phyloP scores from a whole-genome alignment of 2,797 vertebrate genomes.

The Acestrorhynchus altus region DNA sequence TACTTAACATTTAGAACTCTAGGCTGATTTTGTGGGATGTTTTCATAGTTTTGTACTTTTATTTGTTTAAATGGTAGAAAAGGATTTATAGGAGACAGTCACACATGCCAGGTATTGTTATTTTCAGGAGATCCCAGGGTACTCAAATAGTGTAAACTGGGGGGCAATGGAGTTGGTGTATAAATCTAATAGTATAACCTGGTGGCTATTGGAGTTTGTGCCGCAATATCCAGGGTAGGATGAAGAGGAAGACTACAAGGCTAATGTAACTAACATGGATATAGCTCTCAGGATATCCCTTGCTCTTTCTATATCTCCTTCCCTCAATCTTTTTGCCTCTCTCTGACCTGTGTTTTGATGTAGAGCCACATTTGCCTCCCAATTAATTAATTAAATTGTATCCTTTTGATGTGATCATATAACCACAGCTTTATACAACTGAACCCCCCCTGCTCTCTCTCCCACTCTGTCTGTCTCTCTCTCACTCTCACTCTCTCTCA shows the following conservation, averaged over 20 bases:
- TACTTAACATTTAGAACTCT: too few relatives aligned
- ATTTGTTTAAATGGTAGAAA: too few relatives aligned
- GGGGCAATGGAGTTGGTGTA: background rate
- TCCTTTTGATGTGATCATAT: background rate
- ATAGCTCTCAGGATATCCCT: background rate
- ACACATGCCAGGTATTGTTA: too few relatives aligned
- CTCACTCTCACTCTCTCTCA: constrained; percentile 24
- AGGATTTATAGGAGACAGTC: too few relatives aligned
- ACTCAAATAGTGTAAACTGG: background rate
- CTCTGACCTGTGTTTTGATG: constrained; percentile 23
- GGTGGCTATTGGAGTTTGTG: background rate
- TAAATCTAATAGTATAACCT: background rate
- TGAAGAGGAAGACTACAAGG: too few relatives aligned
- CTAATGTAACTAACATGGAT: background rate
- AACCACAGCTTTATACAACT: background rate
- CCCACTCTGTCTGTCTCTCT: background rate
- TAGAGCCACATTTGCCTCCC: constrained; percentile 39
- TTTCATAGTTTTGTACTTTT: too few relatives aligned
- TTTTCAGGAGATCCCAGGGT: too few relatives aligned
- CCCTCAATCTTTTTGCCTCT: constrained; percentile 26
- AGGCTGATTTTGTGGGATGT: too few relatives aligned
- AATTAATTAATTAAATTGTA: constrained; percentile 21
- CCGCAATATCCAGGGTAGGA: too few relatives aligned
- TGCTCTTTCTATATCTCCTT: constrained; percentile 42
- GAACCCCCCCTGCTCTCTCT: background rate